A percentile compares a stretch with the other conserved stretches of the same genome.
Evolutionary conservation across 2,797 vertebrate genomes (phyloP).

Genomic region (Thripadectes ignobilis): DNA sequence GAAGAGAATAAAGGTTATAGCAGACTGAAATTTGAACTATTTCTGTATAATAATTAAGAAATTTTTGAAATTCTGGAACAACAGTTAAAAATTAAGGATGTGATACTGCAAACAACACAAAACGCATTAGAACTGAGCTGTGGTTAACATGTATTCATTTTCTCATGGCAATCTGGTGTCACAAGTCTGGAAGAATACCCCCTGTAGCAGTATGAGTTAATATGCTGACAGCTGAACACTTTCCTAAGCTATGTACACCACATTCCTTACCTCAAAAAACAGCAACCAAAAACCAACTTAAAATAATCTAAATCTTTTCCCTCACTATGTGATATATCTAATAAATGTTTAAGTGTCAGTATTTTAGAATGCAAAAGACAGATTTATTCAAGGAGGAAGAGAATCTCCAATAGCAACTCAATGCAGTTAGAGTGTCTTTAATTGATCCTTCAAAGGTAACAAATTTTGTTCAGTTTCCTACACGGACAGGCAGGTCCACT

Average conservation of each 20-base stretch:
- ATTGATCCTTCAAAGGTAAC: background rate
- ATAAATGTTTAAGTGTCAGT: background rate
- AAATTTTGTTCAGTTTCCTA: background rate
- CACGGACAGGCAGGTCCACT: background rate
- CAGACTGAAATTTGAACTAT: background rate
- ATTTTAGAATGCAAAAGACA: background rate
- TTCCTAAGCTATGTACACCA: background rate
- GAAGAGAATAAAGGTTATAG: background rate
- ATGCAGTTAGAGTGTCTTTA: background rate
- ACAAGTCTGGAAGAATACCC: background rate
- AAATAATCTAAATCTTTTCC: background rate
- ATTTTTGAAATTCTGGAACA: background rate
- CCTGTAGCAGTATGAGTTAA: background rate
- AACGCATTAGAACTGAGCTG: background rate
- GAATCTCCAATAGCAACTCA: background rate
- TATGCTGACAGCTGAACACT: background rate
- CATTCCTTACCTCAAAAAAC: background rate
- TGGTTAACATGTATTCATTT: background rate
- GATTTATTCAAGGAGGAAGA: background rate
- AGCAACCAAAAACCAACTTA: background rate
- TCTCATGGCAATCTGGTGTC: background rate
- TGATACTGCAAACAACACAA: background rate
- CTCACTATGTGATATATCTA: background rate
- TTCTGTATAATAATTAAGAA: background rate
- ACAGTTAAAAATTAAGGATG: background rate